Evolutionary conservation across 2,113 vertebrate species (phyloP).

Genomic region (Ailurus styani): DNA sequence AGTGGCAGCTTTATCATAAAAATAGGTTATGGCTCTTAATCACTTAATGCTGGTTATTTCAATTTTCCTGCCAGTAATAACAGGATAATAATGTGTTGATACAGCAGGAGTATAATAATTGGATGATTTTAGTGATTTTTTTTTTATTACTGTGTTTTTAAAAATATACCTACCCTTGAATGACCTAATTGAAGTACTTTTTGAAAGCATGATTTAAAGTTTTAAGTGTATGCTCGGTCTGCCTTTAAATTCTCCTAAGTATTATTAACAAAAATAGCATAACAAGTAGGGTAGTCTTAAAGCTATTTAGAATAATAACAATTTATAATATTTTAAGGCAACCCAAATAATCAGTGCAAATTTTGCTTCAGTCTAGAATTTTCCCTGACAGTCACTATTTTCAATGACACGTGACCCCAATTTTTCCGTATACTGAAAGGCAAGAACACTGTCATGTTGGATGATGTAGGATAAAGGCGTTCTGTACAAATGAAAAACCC

Average conservation of each 20-base stretch:
- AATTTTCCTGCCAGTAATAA: background rate
- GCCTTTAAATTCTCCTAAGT: background rate
- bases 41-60: background rate
- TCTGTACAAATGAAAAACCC: background rate
- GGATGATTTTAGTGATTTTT: background rate
- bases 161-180: background rate
- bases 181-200: background rate
- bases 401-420: background rate
- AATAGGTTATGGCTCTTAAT: background rate
- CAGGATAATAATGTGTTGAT: background rate
- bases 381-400: background rate
- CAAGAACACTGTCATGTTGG: no score
- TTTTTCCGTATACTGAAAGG: background rate
- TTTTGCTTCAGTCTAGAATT: background rate
- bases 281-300: background rate
- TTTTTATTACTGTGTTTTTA: background rate
- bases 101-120: background rate
- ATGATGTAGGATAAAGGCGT: background rate
- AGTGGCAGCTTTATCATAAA: constrained; percentile 28
- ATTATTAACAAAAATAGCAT: background rate
- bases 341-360: background rate
- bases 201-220: background rate
- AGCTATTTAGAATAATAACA: background rate
- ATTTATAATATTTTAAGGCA: background rate
- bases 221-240: background rate